Percentiles rank a stretch among this genome's conserved stretches.
These are phyloP conservation scores for Leptopilina myrica DNA, from an alignment of 2,888 invertebrate genomes.

Conservation along the genomic window DNA sequence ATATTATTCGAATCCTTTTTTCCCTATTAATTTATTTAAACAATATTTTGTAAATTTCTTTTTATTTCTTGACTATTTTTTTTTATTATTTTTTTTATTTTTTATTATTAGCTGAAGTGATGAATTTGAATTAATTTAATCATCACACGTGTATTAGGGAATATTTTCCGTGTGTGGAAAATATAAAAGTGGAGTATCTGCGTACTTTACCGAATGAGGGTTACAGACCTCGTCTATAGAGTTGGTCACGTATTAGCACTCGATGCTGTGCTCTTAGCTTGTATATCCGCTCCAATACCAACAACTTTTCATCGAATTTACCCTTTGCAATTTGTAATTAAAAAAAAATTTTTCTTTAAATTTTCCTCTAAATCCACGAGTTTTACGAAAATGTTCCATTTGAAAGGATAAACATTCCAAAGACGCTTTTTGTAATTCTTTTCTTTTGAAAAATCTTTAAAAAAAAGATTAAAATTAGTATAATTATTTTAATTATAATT, in stretches of 20 bases:
- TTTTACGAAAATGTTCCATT: no score
- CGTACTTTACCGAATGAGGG: conserved; percentile 38
- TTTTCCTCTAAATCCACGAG: no score
- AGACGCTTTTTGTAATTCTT: no score
- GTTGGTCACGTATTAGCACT: conserved; percentile 68
- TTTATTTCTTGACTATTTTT: neutral
- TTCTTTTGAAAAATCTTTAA: no score
- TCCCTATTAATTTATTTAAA: no score
- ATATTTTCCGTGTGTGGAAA: neutral
- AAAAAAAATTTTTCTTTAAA: no score
- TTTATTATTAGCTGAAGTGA: neutral
- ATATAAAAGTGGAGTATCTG: conserved; percentile 41
- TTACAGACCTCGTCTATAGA: conserved; percentile 59
- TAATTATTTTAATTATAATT: no score
- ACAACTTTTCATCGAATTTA: neutral
- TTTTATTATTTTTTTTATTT: neutral
- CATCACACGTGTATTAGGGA: neutral
- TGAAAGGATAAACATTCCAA: no score
- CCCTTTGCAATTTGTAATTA: no score
- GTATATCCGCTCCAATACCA: conserved; percentile 40
- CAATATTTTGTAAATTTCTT: neutral
- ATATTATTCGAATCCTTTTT: no score
- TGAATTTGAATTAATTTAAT: neutral
- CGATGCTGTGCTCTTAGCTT: conserved; percentile 45
- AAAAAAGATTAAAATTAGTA: no score